Percentiles rank a stretch among this genome's conserved stretches.
Evolutionary conservation across 2,888 invertebrate genomes (phyloP).

Genomic region (Bruchidius siliquastri): DNA sequence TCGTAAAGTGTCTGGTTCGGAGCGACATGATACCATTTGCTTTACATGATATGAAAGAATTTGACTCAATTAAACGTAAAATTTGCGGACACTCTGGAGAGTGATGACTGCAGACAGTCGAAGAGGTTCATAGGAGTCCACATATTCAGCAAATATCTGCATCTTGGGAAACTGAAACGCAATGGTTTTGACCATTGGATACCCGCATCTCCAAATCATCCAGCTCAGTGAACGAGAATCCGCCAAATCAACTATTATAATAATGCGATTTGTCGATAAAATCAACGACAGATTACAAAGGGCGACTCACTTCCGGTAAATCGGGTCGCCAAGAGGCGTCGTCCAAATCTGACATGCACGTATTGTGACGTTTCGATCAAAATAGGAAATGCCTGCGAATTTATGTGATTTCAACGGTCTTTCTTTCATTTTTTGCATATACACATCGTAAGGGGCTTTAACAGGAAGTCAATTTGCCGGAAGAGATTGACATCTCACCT

Average conservation of each 20-base stretch:
- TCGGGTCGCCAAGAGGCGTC: constrained; percentile 22
- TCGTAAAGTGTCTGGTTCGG: too few species aligned
- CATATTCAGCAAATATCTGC: neutral
- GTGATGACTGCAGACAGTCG: too few species aligned
- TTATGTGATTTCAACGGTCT: constrained; percentile 22
- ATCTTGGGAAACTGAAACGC: neutral
- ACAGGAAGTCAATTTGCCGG: constrained; percentile 37
- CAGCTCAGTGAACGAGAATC: neutral
- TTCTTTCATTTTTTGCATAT: constrained; percentile 22
- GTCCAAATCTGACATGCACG: constrained; percentile 28
- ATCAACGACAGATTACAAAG: constrained; percentile 21
- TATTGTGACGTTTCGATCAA: constrained; percentile 37
- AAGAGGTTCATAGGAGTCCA: too few species aligned
- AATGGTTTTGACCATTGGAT: neutral
- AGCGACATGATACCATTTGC: too few species aligned
- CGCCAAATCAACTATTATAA: neutral
- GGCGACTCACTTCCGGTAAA: constrained; percentile 21
- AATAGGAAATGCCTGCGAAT: constrained; percentile 31
- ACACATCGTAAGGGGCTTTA: constrained; percentile 20
- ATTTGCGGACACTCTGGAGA: too few species aligned
- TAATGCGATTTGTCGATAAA: constrained; percentile 24
- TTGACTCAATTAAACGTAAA: too few species aligned
- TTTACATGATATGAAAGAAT: too few species aligned
- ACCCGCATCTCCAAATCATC: neutral
- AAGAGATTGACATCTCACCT: constrained; percentile 38